These are phyloP conservation scores for Acanthis flammea DNA, from an alignment of 2,797 vertebrate genomes.

Conservation along the genomic window DNA sequence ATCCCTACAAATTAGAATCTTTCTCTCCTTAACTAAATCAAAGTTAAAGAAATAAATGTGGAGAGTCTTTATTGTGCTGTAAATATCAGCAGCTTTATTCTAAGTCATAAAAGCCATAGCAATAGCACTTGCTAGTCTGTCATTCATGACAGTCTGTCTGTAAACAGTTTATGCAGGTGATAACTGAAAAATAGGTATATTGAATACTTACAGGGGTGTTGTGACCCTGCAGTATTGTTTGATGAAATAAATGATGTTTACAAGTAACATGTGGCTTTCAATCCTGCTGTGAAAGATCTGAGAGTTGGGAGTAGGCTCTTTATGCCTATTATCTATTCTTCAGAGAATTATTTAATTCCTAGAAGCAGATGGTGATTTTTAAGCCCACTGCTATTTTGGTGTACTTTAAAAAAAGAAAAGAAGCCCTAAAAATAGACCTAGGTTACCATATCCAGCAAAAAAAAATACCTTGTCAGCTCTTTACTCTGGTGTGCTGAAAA, in stretches of 20 bases:
- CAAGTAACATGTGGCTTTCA: not conserved
- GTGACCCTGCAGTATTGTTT: not conserved
- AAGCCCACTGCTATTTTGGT: constrained; percentile 72
- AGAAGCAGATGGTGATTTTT: constrained; percentile 76
- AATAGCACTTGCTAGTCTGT: not conserved
- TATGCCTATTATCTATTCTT: constrained; percentile 12
- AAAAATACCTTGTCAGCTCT: constrained; percentile 71
- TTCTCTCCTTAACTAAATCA: not conserved
- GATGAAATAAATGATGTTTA: not conserved
- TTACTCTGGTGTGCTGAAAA: constrained; percentile 69
- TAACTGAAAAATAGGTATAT: not conserved
- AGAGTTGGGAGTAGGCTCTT: not conserved
- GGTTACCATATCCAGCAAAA: constrained; percentile 68
- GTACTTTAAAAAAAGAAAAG: constrained; percentile 31
- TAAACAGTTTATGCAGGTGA: not conserved
- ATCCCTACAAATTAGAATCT: not conserved
- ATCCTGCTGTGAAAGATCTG: not conserved
- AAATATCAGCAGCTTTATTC: not conserved
- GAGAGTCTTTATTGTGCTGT: not conserved
- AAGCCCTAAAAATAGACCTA: constrained; percentile 73
- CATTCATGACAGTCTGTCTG: not conserved
- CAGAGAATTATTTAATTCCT: constrained; percentile 29
- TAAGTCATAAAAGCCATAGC: not conserved
- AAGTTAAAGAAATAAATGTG: not conserved
- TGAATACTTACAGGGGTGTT: not conserved